These are phyloP conservation scores for Araneus ventricosus DNA, from an alignment of 1,140 invertebrate genomes.

Conservation along the genomic window DNA sequence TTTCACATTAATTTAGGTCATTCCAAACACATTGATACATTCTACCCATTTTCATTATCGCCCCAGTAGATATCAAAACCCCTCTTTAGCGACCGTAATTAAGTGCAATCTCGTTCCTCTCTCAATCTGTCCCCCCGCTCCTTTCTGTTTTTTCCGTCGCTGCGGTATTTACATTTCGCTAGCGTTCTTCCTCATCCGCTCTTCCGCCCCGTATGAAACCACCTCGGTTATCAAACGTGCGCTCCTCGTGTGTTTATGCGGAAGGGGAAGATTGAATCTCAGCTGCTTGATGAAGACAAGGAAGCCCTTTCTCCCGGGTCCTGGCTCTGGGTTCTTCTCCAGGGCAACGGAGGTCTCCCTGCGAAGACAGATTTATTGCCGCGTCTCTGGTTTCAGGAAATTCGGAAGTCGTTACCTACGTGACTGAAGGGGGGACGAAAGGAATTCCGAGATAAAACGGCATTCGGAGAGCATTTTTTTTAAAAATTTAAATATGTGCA, in stretches of 20 bases:
- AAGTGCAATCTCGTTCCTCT: background rate
- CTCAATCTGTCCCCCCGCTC: background rate
- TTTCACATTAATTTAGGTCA: too few species aligned
- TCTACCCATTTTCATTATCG: too few species aligned
- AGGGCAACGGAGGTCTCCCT: background rate
- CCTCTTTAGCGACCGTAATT: background rate
- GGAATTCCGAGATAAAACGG: background rate
- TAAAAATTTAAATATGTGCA: too few species aligned
- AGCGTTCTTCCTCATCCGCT: background rate
- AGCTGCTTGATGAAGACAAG: background rate
- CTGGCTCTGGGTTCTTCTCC: background rate
- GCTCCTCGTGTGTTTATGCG: constrained; percentile 27
- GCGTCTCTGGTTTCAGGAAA: background rate
- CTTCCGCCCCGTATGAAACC: background rate
- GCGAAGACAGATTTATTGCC: background rate
- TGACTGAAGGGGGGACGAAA: background rate
- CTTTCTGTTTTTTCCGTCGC: background rate
- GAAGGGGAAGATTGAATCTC: constrained; percentile 34
- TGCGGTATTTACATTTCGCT: background rate
- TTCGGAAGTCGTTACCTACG: constrained; percentile 19
- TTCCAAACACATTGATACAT: too few species aligned
- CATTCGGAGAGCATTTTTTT: too few species aligned
- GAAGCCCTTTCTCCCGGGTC: background rate
- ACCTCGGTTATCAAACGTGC: constrained; percentile 1
- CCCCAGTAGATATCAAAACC: too few species aligned